A percentile compares a stretch with the other conserved stretches of the same genome.
Conservation (phyloP, 2,888 invertebrate genomes). For the Tubulanus polymorphus region DNA sequence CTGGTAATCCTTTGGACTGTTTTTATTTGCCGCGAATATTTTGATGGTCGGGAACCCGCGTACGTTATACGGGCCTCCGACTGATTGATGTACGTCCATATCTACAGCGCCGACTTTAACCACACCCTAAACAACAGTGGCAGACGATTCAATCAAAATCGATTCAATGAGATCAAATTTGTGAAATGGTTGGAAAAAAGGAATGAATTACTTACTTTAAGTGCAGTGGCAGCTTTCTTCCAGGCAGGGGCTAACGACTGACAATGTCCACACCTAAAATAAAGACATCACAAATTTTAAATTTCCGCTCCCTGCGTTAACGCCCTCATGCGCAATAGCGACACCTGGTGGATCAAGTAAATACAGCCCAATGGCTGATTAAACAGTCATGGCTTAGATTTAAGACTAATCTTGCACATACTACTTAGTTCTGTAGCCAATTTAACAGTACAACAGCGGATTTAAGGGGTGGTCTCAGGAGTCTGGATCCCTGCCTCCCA, state of each 20-base stretch:
- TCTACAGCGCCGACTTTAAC: constrained; percentile 92
- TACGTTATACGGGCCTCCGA: constrained; percentile 77
- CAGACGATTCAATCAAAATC: not conserved
- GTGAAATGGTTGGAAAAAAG: not conserved
- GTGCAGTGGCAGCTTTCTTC: constrained; percentile 83
- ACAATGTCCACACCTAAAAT: constrained; percentile 62
- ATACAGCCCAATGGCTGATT: too few species aligned
- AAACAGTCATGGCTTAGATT: too few species aligned
- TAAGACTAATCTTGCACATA: too few species aligned
- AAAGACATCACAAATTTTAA: too few species aligned
- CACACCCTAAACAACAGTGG: constrained; percentile 66
- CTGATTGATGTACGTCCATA: constrained; percentile 80
- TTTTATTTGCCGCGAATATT: constrained; percentile 82
- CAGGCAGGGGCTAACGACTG: constrained; percentile 88
- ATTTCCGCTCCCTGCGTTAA: too few species aligned
- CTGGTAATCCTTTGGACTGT: constrained; percentile 76
- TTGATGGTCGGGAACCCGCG: constrained; percentile 94
- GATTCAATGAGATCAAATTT: constrained; percentile 11
- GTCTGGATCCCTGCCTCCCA: too few species aligned
- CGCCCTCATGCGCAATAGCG: too few species aligned
- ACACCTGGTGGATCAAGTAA: too few species aligned
- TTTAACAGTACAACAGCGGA: too few species aligned
- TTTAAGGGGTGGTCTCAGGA: too few species aligned
- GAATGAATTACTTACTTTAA: constrained; percentile 66
- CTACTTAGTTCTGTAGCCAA: too few species aligned